Evolutionary conservation across 2,888 invertebrate species (phyloP), one percentile per base, ranked within the genome.

Genomic region (Agrochola lychnidis): DNA sequence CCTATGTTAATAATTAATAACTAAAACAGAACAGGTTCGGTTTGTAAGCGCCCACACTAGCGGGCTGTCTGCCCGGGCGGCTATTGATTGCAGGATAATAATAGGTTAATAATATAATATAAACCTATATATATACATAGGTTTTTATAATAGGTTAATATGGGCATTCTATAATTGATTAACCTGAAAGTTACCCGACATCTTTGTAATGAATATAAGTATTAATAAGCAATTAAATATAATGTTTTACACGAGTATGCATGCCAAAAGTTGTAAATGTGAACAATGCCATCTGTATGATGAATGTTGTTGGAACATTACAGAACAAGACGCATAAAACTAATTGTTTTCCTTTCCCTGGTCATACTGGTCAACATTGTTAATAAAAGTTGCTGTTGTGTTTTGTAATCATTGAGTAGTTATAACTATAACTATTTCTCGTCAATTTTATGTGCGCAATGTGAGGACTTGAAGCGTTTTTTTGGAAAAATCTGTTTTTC

Each of bases 251-350:
- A 53, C 14, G 14, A 59, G 14, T 40, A 48, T 67, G 56, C 16
- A 1, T 25, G 22, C 36, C 48, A 42, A 42, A 61, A 56, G 45
- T 61, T 42, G 40, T 67, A 67, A 78, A 77, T 57, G 5, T 79
- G 19, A 10, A 42, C 16, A 53, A 25, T 66, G 40, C 10, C 40
- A 67, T 56, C 14, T 42, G 14, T 53, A 12, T 42, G 51, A 45
- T 61, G 9, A 59, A 71, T 56, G 14, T 45, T 62, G 48, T 72
- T 30, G 10, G n/a, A 63, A 7, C 6, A 36, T 62, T 56, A 63
- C 36, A 51, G 25, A 68, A 56, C 25, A 42, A 25, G 10, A 67
- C 45, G 7, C 53, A n/a, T 53, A n/a, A 48, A 68, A 40, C 40
- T 42, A 7, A 56, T 30, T 6, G 48, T 51, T 59, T 61, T 61